Percentiles rank a stretch among this genome's conserved stretches.
Conservation (phyloP, 2,797 vertebrate genomes). For the Anguilla marmorata region DNA sequence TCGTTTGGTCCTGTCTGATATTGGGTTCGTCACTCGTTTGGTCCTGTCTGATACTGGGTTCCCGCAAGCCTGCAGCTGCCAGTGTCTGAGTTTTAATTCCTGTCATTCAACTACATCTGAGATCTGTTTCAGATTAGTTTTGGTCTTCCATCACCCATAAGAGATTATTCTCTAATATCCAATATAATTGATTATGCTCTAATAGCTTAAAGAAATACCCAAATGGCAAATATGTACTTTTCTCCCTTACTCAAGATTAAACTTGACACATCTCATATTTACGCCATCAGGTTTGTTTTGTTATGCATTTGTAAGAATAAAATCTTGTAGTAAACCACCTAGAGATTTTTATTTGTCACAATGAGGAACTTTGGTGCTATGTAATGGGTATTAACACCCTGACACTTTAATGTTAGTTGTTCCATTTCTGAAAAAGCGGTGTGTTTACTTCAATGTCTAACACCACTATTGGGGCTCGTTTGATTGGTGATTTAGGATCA, state of each 20-base stretch:
- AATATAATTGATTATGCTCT: background rate
- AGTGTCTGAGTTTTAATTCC: background rate
- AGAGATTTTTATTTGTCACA: background rate
- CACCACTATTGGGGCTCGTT: background rate
- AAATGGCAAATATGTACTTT: background rate
- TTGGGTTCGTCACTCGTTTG: background rate
- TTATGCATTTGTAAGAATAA: background rate
- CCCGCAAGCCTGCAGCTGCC: background rate
- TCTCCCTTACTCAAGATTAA: background rate
- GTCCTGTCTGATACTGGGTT: background rate
- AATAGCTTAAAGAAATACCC: background rate
- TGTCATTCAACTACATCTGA: background rate
- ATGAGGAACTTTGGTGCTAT: background rate
- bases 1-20: no score
- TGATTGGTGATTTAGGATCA: background rate
- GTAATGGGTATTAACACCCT: background rate
- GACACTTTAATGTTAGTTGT: background rate
- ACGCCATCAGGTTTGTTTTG: background rate
- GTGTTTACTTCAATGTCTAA: background rate
- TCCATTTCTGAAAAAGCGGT: background rate
- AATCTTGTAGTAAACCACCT: background rate
- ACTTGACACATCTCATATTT: background rate
- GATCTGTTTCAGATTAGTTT: background rate
- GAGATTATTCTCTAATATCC: background rate
- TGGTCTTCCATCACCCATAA: background rate